Evolutionary conservation across 2,888 invertebrate species (phyloP).

Genomic region (Drosophila borborema): DNA sequence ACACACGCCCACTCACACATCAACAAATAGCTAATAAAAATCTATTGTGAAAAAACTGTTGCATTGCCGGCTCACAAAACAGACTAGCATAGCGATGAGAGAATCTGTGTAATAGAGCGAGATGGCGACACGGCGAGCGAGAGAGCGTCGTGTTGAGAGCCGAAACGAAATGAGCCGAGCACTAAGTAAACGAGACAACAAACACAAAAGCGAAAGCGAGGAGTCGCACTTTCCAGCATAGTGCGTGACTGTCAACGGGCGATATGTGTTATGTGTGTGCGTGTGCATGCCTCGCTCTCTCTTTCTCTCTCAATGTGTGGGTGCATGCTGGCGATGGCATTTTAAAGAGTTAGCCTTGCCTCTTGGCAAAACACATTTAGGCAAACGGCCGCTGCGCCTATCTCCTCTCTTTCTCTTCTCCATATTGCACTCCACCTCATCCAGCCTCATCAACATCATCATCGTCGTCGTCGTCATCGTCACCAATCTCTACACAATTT

Average conservation of each 20-base stretch:
- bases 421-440: neutral
- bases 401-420: neutral
- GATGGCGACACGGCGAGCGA: slow-evolving; percentile 24
- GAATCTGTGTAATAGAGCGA: slow-evolving; percentile 17
- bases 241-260: slow-evolving; percentile 46
- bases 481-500: slow-evolving; percentile 77
- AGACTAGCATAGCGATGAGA: slow-evolving; percentile 28
- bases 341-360: slow-evolving; percentile 68
- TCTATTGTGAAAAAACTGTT: slow-evolving; percentile 73
- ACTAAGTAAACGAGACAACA: slow-evolving; percentile 65
- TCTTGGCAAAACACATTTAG: slow-evolving; percentile 54
- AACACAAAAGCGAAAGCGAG: slow-evolving; percentile 79
- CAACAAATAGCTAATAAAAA: slow-evolving; percentile 62
- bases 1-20: slow-evolving; percentile 3
- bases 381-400: slow-evolving; percentile 23
- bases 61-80: slow-evolving; percentile 61
- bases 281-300: neutral
- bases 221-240: slow-evolving; percentile 42
- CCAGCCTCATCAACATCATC: slow-evolving; percentile 8
- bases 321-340: slow-evolving; percentile 40
- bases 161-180: slow-evolving; percentile 31
- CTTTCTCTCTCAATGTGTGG: slow-evolving; percentile 14
- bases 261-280: slow-evolving; percentile 12
- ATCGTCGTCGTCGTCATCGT: slow-evolving; percentile 32
- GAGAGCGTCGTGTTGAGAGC: slow-evolving; percentile 26